A percentile compares a stretch with the other conserved stretches of the same genome.
These are phyloP conservation scores for Bujurquina vittata DNA, from an alignment of 2,113 vertebrate genomes.

Conservation along the genomic window DNA sequence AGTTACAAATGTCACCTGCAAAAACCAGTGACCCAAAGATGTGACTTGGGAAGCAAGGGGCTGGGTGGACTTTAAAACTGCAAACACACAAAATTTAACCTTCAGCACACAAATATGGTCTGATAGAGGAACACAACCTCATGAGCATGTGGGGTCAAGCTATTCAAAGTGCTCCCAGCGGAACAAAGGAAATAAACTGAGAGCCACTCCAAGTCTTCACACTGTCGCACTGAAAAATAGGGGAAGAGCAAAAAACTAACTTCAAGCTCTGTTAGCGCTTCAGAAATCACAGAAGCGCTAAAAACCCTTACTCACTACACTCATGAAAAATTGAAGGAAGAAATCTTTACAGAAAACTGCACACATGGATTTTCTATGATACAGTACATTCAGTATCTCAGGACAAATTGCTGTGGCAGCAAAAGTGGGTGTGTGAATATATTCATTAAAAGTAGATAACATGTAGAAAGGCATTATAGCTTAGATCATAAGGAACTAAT, in stretches of 20 bases:
- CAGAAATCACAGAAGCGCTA: conserved; percentile 28
- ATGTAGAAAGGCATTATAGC: not conserved
- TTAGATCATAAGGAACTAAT: not conserved
- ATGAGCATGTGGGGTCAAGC: not conserved
- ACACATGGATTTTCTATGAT: not conserved
- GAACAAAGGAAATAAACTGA: conserved; percentile 4
- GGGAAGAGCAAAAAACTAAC: not conserved
- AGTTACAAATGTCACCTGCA: conserved; percentile 46
- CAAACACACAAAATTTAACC: conserved; percentile 23
- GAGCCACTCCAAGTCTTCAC: not conserved
- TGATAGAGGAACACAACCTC: not conserved
- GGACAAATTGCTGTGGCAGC: conserved; percentile 28
- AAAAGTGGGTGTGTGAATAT: not conserved
- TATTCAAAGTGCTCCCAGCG: not conserved
- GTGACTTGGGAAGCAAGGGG: not conserved
- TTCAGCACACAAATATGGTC: conserved; percentile 13
- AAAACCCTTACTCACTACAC: conserved; percentile 31
- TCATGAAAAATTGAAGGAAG: conserved; percentile 34
- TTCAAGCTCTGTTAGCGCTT: conserved; percentile 11
- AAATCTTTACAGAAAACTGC: conserved; percentile 13
- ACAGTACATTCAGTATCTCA: not conserved
- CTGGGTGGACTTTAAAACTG: conserved; percentile 15
- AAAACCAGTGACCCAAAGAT: conserved; percentile 15
- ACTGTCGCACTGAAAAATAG: not conserved
- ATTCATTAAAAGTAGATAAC: conserved; percentile 15